phyloP scores from a whole-genome alignment of 2,113 vertebrate species.

The Leucosticte australis region DNA sequence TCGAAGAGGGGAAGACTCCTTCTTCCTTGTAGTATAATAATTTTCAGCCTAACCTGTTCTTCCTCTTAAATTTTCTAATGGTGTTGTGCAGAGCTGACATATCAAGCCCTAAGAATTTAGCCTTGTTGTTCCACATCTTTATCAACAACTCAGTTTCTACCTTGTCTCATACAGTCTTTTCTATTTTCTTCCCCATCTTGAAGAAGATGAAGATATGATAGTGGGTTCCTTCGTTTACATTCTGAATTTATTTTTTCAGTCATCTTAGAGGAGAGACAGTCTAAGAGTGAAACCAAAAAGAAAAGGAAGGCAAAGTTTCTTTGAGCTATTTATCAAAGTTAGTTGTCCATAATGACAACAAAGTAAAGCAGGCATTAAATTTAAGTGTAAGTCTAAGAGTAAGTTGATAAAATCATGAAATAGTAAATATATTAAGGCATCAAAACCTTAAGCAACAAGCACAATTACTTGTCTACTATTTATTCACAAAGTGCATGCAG shows the following conservation, averaged over 20 bases:
- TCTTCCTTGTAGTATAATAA: not conserved
- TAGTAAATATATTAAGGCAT: not conserved
- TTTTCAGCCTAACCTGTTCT: not conserved
- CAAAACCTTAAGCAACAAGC: not conserved
- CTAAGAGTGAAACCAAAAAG: not conserved
- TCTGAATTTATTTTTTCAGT: not conserved
- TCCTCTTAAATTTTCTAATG: not conserved
- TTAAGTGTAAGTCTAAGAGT: not conserved
- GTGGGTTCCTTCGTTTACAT: not conserved
- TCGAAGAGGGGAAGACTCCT: not conserved
- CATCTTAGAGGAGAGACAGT: fast-evolving
- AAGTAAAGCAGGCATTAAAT: not conserved
- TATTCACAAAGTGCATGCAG: not conserved
- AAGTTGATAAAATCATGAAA: not conserved
- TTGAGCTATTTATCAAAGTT: not conserved
- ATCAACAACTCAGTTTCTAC: not conserved
- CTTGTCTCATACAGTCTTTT: not conserved
- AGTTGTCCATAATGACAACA: not conserved
- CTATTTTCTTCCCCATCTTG: not conserved
- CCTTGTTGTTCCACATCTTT: not conserved
- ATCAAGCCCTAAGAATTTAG: not conserved
- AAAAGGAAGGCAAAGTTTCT: not conserved
- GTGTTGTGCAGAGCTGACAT: not conserved
- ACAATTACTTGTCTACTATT: not conserved
- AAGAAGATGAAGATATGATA: not conserved